Conservation (phyloP, 2,888 invertebrate genomes). For the Dolichopus griseipennis region DNA sequence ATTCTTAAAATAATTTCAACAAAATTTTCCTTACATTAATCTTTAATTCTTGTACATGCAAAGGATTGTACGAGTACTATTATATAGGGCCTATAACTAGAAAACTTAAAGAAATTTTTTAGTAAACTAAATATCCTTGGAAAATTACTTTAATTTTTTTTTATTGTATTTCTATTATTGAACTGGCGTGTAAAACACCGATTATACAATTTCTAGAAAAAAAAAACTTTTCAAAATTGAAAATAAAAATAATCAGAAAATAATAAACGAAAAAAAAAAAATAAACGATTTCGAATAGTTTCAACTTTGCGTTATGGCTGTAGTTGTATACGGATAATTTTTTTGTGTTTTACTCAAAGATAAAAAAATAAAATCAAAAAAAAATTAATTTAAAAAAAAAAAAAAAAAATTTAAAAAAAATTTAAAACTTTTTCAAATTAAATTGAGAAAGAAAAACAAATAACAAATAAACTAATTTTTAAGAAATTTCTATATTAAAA, state of each 20-base stretch:
- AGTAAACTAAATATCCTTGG: slow-evolving; percentile 1
- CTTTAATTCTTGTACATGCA: no score
- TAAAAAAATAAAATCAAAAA: not conserved
- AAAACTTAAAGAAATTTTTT: no score
- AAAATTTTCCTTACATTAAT: no score
- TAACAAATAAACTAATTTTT: no score
- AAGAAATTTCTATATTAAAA: no score
- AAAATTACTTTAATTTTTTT: not conserved
- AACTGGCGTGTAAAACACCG: not conserved
- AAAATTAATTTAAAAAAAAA: not conserved
- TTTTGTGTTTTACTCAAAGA: not conserved
- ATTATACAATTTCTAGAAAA: not conserved
- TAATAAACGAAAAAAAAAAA: not conserved
- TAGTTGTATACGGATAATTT: not conserved
- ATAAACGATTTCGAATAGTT: not conserved
- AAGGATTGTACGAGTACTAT: no score
- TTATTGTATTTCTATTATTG: not conserved
- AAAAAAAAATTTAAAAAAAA: no score
- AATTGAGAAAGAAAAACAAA: no score
- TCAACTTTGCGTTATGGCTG: not conserved
- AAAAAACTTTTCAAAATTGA: not conserved
- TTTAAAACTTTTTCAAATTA: no score
- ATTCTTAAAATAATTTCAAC: no score
- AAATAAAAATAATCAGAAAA: not conserved
- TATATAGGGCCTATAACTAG: no score